These are phyloP conservation scores for Sinelater perroti DNA, from an alignment of 2,888 invertebrate species.

Conservation along the genomic window DNA sequence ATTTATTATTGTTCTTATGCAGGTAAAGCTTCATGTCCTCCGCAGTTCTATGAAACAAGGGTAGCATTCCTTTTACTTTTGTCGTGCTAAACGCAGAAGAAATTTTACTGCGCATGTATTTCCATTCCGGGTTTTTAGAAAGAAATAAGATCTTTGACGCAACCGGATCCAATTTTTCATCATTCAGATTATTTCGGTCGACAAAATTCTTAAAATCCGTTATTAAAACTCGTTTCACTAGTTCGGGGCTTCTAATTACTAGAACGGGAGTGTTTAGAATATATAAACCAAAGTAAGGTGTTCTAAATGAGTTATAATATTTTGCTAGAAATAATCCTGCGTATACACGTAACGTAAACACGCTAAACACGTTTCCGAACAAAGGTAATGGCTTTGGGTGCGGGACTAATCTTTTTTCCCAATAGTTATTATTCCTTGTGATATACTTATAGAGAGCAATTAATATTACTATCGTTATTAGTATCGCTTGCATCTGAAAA, in stretches of 20 bases:
- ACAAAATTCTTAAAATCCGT: constrained; percentile 61
- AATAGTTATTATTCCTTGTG: no score
- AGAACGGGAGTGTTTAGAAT: constrained; percentile 60
- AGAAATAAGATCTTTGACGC: constrained; percentile 58
- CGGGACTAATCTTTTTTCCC: no score
- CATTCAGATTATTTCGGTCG: constrained; percentile 59
- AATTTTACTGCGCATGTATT: constrained; percentile 61
- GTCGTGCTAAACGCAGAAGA: constrained; percentile 64
- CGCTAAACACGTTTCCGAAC: no score
- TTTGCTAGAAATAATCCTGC: no score
- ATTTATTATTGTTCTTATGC: constrained; percentile 53
- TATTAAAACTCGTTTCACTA: constrained; percentile 59
- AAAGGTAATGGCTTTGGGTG: no score
- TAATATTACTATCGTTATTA: no score
- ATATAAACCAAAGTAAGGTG: constrained; percentile 59
- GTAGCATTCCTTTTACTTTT: constrained; percentile 63
- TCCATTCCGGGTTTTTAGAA: constrained; percentile 63
- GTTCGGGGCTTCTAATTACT: constrained; percentile 58
- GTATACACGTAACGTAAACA: no score
- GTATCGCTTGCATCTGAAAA: no score
- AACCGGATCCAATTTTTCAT: constrained; percentile 57
- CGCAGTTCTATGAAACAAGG: constrained; percentile 57
- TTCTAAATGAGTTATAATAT: no score
- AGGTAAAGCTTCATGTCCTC: constrained; percentile 48
- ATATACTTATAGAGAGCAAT: no score